Percentiles rank a stretch among this genome's conserved stretches.
These are phyloP conservation scores for Drosophila kanekoi DNA, from an alignment of 2,888 invertebrate species.

Conservation along the genomic window DNA sequence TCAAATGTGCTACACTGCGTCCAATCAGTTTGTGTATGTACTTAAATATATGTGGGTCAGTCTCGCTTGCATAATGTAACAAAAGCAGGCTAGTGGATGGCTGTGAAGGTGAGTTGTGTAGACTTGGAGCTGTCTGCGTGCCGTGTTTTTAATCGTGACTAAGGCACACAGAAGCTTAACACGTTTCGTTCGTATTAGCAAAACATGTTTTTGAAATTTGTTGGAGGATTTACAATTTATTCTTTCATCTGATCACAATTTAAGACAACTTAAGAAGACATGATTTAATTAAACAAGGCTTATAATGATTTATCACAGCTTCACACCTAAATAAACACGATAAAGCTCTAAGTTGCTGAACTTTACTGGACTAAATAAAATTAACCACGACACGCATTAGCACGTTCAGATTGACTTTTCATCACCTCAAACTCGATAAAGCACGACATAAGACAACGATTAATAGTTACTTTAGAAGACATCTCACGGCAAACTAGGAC, in stretches of 20 bases:
- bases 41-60: slow-evolving; percentile 43
- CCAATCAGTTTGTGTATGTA: slow-evolving; percentile 4
- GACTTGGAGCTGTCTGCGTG: slow-evolving; percentile 7
- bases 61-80: slow-evolving; percentile 66
- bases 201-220: too few species aligned
- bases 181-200: slow-evolving; percentile 1
- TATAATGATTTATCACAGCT: not conserved
- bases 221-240: too few species aligned
- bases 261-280: not conserved
- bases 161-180: not conserved
- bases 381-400: not conserved
- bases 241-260: too few species aligned
- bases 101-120: not conserved
- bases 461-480: not conserved
- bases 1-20: slow-evolving; percentile 35
- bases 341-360: not conserved
- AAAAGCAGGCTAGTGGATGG: slow-evolving; percentile 20
- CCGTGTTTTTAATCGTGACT: slow-evolving; percentile 1
- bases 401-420: not conserved
- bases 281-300: not conserved
- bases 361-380: not conserved
- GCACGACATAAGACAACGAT: not conserved
- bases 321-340: slow-evolving; percentile 3
- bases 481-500: too few species aligned
- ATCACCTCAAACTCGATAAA: not conserved